These are phyloP conservation scores for Branchellion lobata DNA, from an alignment of 2,888 invertebrate genomes.

Conservation along the genomic window DNA sequence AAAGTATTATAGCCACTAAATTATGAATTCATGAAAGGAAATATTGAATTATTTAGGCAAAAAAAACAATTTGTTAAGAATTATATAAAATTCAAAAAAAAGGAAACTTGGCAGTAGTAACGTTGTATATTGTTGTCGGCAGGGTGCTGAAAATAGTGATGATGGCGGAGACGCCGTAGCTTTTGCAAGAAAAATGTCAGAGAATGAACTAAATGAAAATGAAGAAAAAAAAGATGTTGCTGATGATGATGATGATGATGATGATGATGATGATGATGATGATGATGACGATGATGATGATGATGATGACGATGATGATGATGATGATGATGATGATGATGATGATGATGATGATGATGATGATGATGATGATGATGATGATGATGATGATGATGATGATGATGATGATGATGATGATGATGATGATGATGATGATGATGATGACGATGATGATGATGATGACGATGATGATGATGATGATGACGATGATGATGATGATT, in stretches of 20 bases:
- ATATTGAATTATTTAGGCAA: too few species aligned
- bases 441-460: neutral
- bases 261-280: neutral
- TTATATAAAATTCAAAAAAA: too few species aligned
- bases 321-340: slow-evolving; percentile 42
- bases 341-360: slow-evolving; percentile 40
- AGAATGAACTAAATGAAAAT: neutral
- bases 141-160: neutral
- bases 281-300: slow-evolving; percentile 14
- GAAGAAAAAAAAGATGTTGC: too few species aligned
- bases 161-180: neutral
- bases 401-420: neutral
- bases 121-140: too few species aligned
- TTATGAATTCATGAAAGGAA: too few species aligned
- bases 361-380: slow-evolving; percentile 44
- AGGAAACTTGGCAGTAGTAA: too few species aligned
- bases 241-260: too few species aligned
- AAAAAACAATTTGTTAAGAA: too few species aligned
- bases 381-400: slow-evolving; percentile 29
- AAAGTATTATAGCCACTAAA: too few species aligned
- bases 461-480: neutral
- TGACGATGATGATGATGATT: slow-evolving; percentile 1
- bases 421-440: neutral
- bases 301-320: slow-evolving; percentile 20
- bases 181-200: neutral